These are phyloP conservation scores for Microhierax caerulescens DNA, from an alignment of 2,797 vertebrate species.

Conservation along the genomic window DNA sequence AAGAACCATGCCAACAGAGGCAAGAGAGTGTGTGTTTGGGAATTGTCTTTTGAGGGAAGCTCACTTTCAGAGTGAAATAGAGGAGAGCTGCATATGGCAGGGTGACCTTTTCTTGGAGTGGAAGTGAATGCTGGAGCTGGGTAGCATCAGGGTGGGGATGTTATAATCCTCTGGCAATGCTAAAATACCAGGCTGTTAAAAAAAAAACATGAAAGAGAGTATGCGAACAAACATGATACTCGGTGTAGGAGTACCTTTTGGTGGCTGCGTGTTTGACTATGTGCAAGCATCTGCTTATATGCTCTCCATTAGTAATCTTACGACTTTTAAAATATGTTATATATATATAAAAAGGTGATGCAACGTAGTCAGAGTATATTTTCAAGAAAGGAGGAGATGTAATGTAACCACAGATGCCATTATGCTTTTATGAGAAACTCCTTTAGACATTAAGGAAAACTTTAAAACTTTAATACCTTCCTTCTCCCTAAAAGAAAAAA, in stretches of 20 bases:
- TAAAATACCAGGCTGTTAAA: neutral
- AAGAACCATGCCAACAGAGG: neutral
- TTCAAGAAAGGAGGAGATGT: neutral
- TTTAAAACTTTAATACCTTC: neutral
- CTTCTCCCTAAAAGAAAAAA: neutral
- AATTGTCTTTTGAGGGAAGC: neutral
- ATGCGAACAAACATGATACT: neutral
- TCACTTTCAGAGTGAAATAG: neutral
- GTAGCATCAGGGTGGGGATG: neutral
- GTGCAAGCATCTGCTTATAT: neutral
- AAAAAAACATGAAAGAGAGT: neutral
- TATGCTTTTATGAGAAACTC: neutral
- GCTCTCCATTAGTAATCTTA: neutral
- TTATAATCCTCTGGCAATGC: neutral
- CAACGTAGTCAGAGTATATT: neutral
- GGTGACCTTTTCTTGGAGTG: neutral
- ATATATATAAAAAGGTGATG: neutral
- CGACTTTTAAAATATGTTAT: neutral
- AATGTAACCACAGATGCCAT: neutral
- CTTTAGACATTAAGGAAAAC: neutral
- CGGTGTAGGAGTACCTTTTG: neutral
- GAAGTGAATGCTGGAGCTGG: neutral
- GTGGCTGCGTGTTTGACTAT: neutral
- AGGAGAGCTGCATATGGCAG: neutral
- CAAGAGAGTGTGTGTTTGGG: neutral